A percentile compares a stretch with the other conserved stretches of the same genome.
Evolutionary conservation across 2,113 vertebrate species (phyloP).

Genomic region (Muntiacus muntjak): DNA sequence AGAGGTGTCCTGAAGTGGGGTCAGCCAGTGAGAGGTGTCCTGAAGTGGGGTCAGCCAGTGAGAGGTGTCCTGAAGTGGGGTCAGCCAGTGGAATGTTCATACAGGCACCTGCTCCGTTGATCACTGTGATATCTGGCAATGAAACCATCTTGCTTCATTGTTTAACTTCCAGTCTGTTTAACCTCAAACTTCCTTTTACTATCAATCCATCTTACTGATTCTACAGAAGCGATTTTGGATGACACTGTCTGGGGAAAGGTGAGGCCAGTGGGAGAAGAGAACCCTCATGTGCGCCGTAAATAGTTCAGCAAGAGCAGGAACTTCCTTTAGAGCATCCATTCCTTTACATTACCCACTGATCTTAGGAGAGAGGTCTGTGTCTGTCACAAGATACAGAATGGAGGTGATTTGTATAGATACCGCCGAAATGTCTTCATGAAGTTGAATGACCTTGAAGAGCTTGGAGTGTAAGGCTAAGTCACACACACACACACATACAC

Average conservation of each 20-base stretch:
- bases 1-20: no score
- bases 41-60: no score
- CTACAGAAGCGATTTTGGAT: neutral
- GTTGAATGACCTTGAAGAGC: neutral
- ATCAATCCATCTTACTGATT: neutral
- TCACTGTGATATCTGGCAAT: neutral
- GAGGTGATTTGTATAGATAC: neutral
- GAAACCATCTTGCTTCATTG: neutral
- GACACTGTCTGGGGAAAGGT: neutral
- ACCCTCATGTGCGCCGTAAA: accelerated
- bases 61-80: neutral
- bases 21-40: no score
- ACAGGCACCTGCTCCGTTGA: accelerated
- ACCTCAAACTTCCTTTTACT: neutral
- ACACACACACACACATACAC: neutral
- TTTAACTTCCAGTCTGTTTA: neutral
- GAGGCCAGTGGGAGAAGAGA: neutral
- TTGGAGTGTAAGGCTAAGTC: neutral
- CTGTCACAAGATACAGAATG: neutral
- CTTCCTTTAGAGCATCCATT: neutral
- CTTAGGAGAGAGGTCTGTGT: neutral
- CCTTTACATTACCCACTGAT: neutral
- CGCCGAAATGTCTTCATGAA: neutral
- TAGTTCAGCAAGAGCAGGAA: neutral
- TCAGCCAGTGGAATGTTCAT: neutral